phyloP scores from a whole-genome alignment of 1,140 invertebrate genomes.

The Lepidotrigona ventralis region DNA sequence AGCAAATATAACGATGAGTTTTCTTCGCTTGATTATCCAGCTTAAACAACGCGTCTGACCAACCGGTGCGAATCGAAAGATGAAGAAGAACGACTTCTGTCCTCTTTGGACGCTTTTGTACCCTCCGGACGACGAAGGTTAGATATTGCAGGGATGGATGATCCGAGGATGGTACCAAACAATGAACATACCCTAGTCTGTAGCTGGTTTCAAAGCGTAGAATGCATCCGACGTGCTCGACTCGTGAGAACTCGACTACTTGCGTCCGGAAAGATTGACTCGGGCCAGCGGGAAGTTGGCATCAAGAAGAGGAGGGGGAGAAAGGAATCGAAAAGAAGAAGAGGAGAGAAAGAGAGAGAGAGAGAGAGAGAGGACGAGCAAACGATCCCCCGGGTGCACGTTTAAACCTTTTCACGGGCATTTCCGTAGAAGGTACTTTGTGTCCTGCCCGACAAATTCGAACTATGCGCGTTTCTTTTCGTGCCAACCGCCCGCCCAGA shows the following conservation, averaged over 20 bases:
- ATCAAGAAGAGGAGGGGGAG: constrained; percentile 10
- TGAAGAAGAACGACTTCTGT: constrained; percentile 12
- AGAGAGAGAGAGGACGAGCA: constrained; percentile 26
- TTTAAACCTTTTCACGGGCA: constrained; percentile 64
- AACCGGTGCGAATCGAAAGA: constrained; percentile 23
- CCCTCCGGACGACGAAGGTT: not conserved
- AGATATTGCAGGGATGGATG: not conserved
- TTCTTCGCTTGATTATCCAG: constrained; percentile 5
- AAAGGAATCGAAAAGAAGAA: constrained; percentile 23
- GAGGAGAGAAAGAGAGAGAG: not conserved
- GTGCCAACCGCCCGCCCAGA: not conserved
- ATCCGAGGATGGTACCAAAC: constrained; percentile 35
- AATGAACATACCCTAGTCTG: constrained; percentile 46
- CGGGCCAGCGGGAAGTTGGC: constrained; percentile 7
- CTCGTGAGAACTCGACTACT: constrained; percentile 47
- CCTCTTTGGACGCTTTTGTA: constrained; percentile 46
- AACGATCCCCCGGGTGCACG: constrained; percentile 54
- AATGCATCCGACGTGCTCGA: constrained; percentile 53
- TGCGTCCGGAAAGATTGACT: constrained; percentile 54
- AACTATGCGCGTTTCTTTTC: constrained; percentile 56
- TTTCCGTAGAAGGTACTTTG: constrained; percentile 62
- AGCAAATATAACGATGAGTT: not conserved
- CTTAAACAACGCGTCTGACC: constrained; percentile 24
- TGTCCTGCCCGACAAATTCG: constrained; percentile 55
- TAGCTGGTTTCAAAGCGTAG: constrained; percentile 54